These are phyloP conservation scores for Eupithecia subumbrata DNA, from an alignment of 2,888 invertebrate genomes.

Conservation along the genomic window DNA sequence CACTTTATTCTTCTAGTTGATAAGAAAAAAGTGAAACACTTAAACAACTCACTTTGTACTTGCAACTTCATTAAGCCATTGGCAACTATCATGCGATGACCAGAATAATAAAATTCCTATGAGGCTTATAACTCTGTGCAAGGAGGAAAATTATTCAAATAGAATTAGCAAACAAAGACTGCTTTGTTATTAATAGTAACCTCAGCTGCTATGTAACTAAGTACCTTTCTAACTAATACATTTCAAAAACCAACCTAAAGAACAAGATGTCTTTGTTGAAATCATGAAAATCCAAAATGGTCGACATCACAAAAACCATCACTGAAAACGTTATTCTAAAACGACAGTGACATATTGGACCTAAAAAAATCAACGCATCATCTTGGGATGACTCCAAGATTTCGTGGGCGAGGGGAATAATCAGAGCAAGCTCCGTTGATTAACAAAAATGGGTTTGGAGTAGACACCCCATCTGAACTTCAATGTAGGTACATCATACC, in stretches of 20 bases:
- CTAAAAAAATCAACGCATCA: neutral
- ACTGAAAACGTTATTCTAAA: slow-evolving; percentile 20
- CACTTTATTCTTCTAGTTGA: too few relatives aligned
- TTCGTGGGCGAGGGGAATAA: slow-evolving; percentile 21
- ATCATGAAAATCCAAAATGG: neutral
- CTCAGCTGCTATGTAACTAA: neutral
- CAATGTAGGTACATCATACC: too few relatives aligned
- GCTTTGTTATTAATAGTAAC: neutral
- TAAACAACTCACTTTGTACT: neutral
- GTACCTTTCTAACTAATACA: neutral
- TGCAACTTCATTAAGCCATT: neutral
- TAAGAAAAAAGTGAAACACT: neutral
- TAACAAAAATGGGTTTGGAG: slow-evolving; percentile 34
- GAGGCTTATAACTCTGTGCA: neutral
- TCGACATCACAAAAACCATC: neutral
- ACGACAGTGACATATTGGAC: slow-evolving; percentile 35
- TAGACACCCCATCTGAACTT: slow-evolving; percentile 27
- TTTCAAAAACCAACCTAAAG: neutral
- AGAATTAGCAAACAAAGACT: neutral
- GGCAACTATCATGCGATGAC: neutral
- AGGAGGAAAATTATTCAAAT: neutral
- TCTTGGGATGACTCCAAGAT: slow-evolving; percentile 4
- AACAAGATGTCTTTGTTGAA: neutral
- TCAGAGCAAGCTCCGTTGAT: slow-evolving; percentile 32
- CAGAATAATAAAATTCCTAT: slow-evolving; percentile 3